Base-by-base conservation (phyloP, 2,113 vertebrate species). In the Oplegnathus fasciatus region DNA sequence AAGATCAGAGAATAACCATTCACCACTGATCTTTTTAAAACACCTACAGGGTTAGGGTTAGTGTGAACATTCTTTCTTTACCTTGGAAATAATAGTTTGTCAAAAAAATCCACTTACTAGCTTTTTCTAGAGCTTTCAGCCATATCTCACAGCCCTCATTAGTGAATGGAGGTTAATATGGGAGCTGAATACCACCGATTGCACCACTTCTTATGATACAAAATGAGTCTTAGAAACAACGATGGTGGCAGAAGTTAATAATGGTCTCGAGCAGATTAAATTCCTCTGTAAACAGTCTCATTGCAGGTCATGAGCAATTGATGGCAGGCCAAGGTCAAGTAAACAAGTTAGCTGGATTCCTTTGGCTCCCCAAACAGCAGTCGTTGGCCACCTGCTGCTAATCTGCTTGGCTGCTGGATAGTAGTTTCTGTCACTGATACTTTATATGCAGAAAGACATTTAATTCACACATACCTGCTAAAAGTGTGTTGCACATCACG, bases 281-380 rank as follows among this genome's bases (percentile, higher is more conserved):
- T 92, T 88, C 37, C 86, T 86, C 48, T 54, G 24, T 40, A 89
- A 94, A 90, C 88, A 82, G 37, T 54, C 74, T 58, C 57, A 50
- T 75, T 83, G 64, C 22, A 58, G 75, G 65, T 78, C 52, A 28
- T 64, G 68, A 86, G 57, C 75, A 52, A 75, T 65, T 73, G 66
- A 84, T 80, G 68, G 79, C 71, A 55, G 88, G 58, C 46, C 42
- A 44, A 68, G 86, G 86, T 89, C 83, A 86, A 73, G 78, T 76
- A 83, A 92, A 88, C 91, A 91, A 71, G 78, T 77, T 66, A 78
- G 57, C 64, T 73, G 80, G 84, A 88, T 76, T 80, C 72, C 66
- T 68, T 69, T 28, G 5, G 65, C 75, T 90, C 57, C 64, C 48
- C 60, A 85, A 88, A 55, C 68, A 80, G 67, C 72, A 22, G 65